Evolutionary conservation across 2,888 invertebrate species (phyloP), one percentile per base, ranked within the genome.

Genomic region (Smittia sp.): DNA sequence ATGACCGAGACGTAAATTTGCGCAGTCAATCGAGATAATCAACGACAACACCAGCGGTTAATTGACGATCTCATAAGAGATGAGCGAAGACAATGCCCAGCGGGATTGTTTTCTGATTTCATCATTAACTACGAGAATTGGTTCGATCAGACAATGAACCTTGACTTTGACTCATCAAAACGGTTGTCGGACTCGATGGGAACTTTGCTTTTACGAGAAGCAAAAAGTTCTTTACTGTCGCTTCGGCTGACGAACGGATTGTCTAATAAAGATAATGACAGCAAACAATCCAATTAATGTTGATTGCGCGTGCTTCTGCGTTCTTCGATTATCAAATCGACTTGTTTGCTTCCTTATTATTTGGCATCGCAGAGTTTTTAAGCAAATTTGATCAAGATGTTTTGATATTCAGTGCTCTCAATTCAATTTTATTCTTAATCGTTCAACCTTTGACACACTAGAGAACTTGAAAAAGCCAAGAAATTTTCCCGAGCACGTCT

Each of bases 101-200:
- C 46, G 15, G 46, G 46, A 46, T 6, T 2, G n/a, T 11, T 13
- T 46, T 46, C 46, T 46, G 46, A 46, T 46, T n/a, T 46, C 46
- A 46, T 46, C 46, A 15, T 11, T 46, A 46, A 46, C 15, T n/a
- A 32, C 32, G 32, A 32, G 46, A 46, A 13, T 46, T 13, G 11
- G n/a, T 46, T 46, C 58, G 13, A 13, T 20, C 58, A 6, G 18
- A 13, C 15, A 46, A 58, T 58, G 58, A 58, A 58, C 58, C 58
- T 7, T 58, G 58, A 58, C 58, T 58, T 58, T 58, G 58, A 58
- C 58, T 58, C 22, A 22, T 58, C 22, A 58, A 58, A 58, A 39
- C 39, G 13, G 39, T 11, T 46, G 15, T n/a, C n/a, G 3, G 32
- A 32, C 32, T 32, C 32, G 9, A 32, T 58, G 18, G 18, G 20